Evolutionary conservation across 35 echinoderm and acorn worm species (phyloP).

Genomic region (Apostichopus japonicus): DNA sequence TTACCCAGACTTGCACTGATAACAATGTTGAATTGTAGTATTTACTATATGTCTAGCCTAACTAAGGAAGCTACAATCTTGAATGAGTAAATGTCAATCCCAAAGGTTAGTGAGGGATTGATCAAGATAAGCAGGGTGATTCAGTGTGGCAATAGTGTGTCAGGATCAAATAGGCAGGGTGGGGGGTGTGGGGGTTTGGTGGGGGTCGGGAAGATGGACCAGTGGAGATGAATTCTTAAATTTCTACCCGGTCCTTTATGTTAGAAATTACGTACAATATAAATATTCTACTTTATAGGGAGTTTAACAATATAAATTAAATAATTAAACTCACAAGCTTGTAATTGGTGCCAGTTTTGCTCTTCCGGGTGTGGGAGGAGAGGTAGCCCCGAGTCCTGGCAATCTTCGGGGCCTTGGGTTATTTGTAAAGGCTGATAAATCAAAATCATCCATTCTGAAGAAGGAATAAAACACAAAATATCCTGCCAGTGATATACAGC

Average conservation of each 20-base stretch:
- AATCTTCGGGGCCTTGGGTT: not conserved
- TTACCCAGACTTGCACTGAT: no score
- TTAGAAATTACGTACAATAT: slow-evolving; percentile 8
- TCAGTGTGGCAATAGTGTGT: no score
- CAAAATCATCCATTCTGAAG: not conserved
- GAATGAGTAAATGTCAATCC: no score
- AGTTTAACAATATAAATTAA: not conserved
- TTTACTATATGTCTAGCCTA: no score
- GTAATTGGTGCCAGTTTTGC: slow-evolving; percentile 26
- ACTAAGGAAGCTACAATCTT: no score
- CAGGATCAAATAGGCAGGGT: no score
- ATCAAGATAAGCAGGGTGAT: no score
- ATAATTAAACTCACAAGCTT: slow-evolving; percentile 14
- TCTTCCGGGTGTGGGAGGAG: slow-evolving; percentile 3
- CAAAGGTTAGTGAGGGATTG: no score
- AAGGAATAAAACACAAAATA: not conserved
- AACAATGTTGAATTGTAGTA: no score
- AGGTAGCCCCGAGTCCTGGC: not conserved
- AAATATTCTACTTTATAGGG: slow-evolving; percentile 1
- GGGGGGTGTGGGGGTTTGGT: not conserved
- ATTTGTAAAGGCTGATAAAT: slow-evolving; percentile 10
- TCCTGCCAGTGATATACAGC: not conserved
- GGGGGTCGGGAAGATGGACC: slow-evolving; percentile 1
- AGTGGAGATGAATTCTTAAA: slow-evolving; percentile 14
- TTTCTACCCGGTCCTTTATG: not conserved